These are phyloP conservation scores for Drosophila athabasca DNA, from an alignment of 1,140 invertebrate genomes.

Conservation along the genomic window DNA sequence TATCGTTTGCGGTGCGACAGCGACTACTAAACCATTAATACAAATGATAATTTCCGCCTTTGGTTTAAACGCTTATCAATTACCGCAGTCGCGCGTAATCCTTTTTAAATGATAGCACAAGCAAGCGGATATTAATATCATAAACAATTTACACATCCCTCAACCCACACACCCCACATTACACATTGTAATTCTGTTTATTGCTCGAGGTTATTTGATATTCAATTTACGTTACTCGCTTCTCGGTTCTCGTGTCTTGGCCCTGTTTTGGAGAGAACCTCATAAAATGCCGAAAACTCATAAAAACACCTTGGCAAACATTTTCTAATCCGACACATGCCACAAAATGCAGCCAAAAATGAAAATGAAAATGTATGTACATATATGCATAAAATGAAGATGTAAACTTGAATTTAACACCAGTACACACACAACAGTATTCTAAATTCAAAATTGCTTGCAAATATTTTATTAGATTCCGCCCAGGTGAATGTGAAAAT, in stretches of 20 bases:
- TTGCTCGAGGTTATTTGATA: slow-evolving; percentile 57
- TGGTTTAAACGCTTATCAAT: slow-evolving; percentile 54
- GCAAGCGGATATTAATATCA: slow-evolving; percentile 73
- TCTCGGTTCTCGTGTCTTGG: slow-evolving; percentile 5
- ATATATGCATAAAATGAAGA: background rate
- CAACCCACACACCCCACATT: slow-evolving; percentile 3
- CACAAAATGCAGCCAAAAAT: slow-evolving; percentile 3
- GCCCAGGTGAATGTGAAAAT: slow-evolving; percentile 5
- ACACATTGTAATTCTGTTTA: slow-evolving; percentile 42
- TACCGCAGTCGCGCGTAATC: slow-evolving; percentile 48
- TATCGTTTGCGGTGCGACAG: slow-evolving; percentile 13
- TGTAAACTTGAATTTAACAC: slow-evolving; percentile 30
- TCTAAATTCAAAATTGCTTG: slow-evolving; percentile 35
- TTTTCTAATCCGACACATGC: slow-evolving; percentile 60
- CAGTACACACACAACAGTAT: slow-evolving; percentile 3
- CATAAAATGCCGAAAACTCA: slow-evolving; percentile 57
- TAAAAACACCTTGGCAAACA: slow-evolving; percentile 54
- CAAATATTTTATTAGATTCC: slow-evolving; percentile 31
- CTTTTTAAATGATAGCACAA: slow-evolving; percentile 62
- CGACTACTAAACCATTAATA: slow-evolving; percentile 52
- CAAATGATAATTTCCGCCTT: slow-evolving; percentile 66
- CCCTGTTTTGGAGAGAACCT: background rate
- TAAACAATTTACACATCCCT: slow-evolving; percentile 58
- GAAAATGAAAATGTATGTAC: background rate
- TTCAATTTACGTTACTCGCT: slow-evolving; percentile 59